Base-by-base conservation (phyloP, 2,113 vertebrate genomes). In the Lepus americanus region DNA sequence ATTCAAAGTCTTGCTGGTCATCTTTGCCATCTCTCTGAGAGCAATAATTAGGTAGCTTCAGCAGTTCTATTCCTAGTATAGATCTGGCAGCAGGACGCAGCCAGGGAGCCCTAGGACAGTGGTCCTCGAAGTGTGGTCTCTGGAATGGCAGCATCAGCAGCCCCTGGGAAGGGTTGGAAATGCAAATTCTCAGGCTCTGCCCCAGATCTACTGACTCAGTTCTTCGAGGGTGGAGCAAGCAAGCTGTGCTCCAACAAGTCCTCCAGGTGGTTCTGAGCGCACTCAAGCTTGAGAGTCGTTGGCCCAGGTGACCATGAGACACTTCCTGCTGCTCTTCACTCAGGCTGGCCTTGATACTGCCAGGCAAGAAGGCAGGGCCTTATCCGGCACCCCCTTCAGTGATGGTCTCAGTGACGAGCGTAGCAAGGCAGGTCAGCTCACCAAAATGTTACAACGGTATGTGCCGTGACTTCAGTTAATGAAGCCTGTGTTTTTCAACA, bases 401-500 rank as follows among this genome's bases (percentile, higher is more conserved):
- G 85, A 53, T 64, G 64, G 44, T 80, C 36, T 93, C 8, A 69
- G 72, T 55, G 51, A 31, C 78, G 72, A 44, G 70, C 49, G 53
- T 5, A 29, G 27, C 33, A 36, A 25, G 31, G 25, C 27, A 74
- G 19, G 44, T 67, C 63, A 76, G 31, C 69, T 85, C 44, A 74
- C 74, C 36, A 66, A 44, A 66, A 29, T 96, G 86, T 66, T 39
- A 51, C 67, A 92, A 79, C 33, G 33, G 9, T 27, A 9, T 53
- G 66, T 63, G 23, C 83, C 29, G 2, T 63, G 51, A 66, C 92
- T 96, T 44, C 69, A 86, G 72, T 55, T 92, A 78, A 53, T n/a
- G 23, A 89, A 80, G 49, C 27, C 33, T 61, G 25, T 27, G 27
- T 82, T 89, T 96, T 97, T 96, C 89, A 97, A 74, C 69, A 70